These are phyloP conservation scores for Mobula birostris DNA, from an alignment of 2,113 vertebrate genomes.

Conservation along the genomic window DNA sequence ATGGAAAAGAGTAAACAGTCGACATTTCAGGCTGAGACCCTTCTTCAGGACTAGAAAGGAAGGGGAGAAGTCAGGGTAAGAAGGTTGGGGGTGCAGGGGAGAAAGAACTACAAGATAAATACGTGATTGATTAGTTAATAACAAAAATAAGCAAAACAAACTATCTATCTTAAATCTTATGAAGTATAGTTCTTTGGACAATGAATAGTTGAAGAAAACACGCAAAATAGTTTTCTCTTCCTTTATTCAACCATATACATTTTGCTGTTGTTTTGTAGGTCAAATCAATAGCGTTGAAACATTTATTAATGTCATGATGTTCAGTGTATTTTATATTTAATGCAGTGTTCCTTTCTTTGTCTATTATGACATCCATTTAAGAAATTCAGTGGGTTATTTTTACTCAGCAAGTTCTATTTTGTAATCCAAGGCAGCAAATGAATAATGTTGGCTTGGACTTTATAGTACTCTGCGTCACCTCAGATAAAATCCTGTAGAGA, in stretches of 20 bases:
- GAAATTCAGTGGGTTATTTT: not conserved
- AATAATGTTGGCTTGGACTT: not conserved
- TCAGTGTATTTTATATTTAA: not conserved
- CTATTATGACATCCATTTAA: not conserved
- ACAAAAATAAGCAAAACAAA: too few relatives aligned
- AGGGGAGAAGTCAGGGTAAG: too few relatives aligned
- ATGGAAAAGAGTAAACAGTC: too few relatives aligned
- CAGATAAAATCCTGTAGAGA: too few relatives aligned
- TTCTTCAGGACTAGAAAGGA: too few relatives aligned
- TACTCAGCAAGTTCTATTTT: not conserved
- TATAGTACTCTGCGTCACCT: too few relatives aligned
- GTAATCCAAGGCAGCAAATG: not conserved
- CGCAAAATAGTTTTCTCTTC: not conserved
- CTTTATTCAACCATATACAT: not conserved
- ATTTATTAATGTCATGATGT: not conserved
- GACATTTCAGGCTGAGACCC: too few relatives aligned
- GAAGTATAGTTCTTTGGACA: not conserved
- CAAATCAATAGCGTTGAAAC: not conserved
- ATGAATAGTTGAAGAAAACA: not conserved
- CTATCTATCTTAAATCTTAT: too few relatives aligned
- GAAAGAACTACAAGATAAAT: too few relatives aligned
- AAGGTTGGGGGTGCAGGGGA: too few relatives aligned
- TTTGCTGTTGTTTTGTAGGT: not conserved
- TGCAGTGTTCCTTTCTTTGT: not conserved
- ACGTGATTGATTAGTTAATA: too few relatives aligned